Evolutionary conservation across 2,113 vertebrate genomes (phyloP).

Genomic region (Eleginops maclovinus): DNA sequence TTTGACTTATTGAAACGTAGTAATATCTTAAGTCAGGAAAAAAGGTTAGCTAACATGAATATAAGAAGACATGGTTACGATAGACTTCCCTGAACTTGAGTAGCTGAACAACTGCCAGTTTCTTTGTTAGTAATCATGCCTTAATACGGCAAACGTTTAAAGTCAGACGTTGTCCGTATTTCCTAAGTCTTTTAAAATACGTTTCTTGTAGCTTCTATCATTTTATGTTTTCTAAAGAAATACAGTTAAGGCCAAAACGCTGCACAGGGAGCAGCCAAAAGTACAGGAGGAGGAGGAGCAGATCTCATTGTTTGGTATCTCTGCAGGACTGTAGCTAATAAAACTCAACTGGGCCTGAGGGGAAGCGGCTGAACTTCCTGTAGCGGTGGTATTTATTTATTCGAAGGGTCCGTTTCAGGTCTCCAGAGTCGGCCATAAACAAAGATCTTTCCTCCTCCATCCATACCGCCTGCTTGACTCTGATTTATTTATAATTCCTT

Average conservation of each 20-base stretch:
- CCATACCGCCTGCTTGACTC: slow-evolving; percentile 73
- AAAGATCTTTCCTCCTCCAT: slow-evolving; percentile 75
- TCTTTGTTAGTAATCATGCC: no score
- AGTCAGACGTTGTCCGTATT: background rate
- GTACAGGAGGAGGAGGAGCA: background rate
- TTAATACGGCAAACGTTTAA: background rate
- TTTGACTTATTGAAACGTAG: no score
- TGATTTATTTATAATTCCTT: slow-evolving; percentile 84
- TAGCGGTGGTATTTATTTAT: slow-evolving; percentile 86
- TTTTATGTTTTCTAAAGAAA: background rate
- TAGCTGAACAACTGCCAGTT: no score
- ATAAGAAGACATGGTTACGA: no score
- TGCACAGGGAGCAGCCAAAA: slow-evolving; percentile 21
- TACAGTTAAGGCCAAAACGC: slow-evolving; percentile 10
- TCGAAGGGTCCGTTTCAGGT: slow-evolving; percentile 80
- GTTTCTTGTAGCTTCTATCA: background rate
- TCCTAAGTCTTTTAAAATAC: background rate
- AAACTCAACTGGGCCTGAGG: slow-evolving; percentile 82
- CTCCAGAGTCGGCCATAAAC: slow-evolving; percentile 83
- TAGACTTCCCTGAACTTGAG: no score
- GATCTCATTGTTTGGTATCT: slow-evolving; percentile 80
- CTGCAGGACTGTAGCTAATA: slow-evolving; percentile 85
- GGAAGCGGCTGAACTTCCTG: slow-evolving; percentile 85
- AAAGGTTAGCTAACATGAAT: no score
- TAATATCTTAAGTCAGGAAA: no score